Conservation (phyloP, 2,797 vertebrate genomes). For the Eulemur rubriventer region DNA sequence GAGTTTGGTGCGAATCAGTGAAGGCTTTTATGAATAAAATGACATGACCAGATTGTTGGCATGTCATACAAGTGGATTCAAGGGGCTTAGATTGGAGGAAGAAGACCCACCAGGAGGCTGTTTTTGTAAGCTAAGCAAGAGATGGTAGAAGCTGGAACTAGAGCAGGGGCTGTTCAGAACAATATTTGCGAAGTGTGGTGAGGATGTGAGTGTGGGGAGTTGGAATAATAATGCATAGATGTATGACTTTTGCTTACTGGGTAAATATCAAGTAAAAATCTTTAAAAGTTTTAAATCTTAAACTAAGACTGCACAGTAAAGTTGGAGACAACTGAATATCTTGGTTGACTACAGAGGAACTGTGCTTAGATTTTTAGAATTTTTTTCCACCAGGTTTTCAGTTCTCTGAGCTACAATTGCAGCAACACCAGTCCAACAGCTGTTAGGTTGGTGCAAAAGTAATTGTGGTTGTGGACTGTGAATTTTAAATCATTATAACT, state of each 20-base stretch:
- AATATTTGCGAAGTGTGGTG: neutral
- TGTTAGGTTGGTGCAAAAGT: no score
- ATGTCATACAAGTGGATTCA: neutral
- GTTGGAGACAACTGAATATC: neutral
- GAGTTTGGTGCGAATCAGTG: neutral
- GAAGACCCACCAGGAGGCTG: neutral
- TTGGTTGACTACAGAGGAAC: neutral
- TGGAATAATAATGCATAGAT: neutral
- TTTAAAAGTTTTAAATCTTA: neutral
- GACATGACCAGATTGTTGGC: neutral
- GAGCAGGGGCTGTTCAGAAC: neutral
- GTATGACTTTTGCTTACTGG: neutral
- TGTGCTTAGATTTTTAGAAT: neutral
- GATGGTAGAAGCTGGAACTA: neutral
- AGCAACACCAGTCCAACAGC: neutral
- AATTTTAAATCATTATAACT: no score
- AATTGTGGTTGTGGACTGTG: no score
- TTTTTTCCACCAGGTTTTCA: neutral
- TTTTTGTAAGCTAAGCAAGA: neutral
- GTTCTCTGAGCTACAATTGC: neutral
- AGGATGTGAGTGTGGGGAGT: neutral
- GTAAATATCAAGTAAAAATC: neutral
- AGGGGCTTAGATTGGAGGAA: neutral
- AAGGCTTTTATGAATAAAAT: neutral
- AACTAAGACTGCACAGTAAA: neutral